Conservation (phyloP, 2,113 vertebrate genomes). For the Heterocephalus glaber region DNA sequence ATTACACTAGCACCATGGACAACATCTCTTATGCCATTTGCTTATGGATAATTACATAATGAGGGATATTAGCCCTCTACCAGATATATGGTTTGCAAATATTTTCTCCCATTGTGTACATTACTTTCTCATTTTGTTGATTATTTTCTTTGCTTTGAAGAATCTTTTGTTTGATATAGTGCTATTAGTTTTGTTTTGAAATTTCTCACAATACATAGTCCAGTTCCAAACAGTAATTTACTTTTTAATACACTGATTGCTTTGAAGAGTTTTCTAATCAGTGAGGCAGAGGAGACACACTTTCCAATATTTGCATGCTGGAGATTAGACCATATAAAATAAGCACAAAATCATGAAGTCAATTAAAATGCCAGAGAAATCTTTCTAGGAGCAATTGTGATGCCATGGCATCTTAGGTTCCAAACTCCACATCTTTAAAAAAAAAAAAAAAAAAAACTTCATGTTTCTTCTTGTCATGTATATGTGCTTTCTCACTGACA, state of each 20-base stretch:
- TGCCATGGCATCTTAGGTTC: neutral
- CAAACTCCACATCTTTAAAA: neutral
- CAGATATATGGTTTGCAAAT: neutral
- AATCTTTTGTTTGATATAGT: neutral
- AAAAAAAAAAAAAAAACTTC: too few relatives aligned
- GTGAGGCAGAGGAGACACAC: neutral
- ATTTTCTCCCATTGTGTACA: neutral
- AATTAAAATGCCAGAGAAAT: neutral
- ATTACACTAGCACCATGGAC: neutral
- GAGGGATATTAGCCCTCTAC: neutral
- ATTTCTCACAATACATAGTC: neutral
- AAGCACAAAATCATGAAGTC: neutral
- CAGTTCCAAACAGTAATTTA: neutral
- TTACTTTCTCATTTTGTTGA: neutral
- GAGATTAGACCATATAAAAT: neutral
- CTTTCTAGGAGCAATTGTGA: neutral
- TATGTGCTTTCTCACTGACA: neutral
- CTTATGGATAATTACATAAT: neutral
- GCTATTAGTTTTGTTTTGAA: neutral
- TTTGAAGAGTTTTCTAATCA: neutral
- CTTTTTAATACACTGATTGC: neutral
- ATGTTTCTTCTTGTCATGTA: accelerated
- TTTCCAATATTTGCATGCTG: neutral
- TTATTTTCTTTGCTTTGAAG: neutral
- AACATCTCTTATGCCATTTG: neutral